Percentiles rank a stretch among this genome's conserved stretches.
Evolutionary conservation across 1,140 invertebrate species (phyloP).

Genomic region (Aphelenchoides besseyi): DNA sequence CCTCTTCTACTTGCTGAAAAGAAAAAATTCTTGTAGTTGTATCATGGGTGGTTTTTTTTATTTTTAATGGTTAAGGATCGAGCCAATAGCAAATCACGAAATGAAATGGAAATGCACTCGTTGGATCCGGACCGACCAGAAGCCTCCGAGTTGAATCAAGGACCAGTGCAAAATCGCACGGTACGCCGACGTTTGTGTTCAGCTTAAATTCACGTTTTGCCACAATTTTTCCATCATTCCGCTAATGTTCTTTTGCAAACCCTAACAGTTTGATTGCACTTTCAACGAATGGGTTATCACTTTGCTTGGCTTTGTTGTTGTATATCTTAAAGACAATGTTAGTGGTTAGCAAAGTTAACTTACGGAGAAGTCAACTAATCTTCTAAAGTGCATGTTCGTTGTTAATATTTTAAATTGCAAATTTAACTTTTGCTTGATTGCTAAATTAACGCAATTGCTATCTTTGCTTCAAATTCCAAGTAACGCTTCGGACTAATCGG

Average conservation of each 20-base stretch:
- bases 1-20: too few species aligned
- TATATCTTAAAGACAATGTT: too few species aligned
- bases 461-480: too few species aligned
- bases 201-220: not conserved
- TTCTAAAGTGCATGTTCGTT: too few species aligned
- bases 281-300: not conserved
- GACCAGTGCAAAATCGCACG: not conserved
- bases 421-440: not conserved
- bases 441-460: not conserved
- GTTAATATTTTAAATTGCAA: not conserved
- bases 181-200: not conserved
- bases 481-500: too few species aligned
- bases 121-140: not conserved
- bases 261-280: not conserved
- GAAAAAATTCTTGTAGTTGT: not conserved
- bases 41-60: not conserved
- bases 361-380: too few species aligned
- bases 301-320: too few species aligned
- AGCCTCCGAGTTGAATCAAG: not conserved
- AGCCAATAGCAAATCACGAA: not conserved
- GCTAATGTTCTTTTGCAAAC: too few species aligned
- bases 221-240: not conserved
- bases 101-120: not conserved
- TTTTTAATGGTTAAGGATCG: not conserved
- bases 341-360: too few species aligned